Percentiles rank a stretch among this genome's conserved stretches.
Conservation (phyloP, 2,888 invertebrate genomes). For the Lymantria monacha region DNA sequence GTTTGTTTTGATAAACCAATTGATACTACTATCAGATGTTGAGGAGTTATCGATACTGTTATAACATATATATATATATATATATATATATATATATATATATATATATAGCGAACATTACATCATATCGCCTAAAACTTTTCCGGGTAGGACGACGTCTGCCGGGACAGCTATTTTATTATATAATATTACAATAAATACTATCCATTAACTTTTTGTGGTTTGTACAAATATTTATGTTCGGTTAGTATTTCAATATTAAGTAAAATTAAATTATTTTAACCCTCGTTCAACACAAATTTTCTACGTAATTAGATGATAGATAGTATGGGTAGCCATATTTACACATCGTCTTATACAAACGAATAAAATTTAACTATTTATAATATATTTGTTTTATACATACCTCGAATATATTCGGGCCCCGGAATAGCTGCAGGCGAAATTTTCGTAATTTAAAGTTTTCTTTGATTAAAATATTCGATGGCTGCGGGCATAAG, state of each 20-base stretch:
- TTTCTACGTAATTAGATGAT: too few species aligned
- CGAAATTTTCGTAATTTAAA: conserved; percentile 36
- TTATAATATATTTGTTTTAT: conserved; percentile 39
- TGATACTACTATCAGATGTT: conserved; percentile 8
- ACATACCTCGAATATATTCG: conserved; percentile 26
- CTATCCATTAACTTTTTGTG: not conserved
- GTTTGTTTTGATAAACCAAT: conserved; percentile 30
- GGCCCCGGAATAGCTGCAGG: conserved; percentile 21
- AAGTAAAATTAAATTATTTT: too few species aligned
- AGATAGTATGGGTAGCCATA: conserved; percentile 21
- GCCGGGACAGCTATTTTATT: too few species aligned
- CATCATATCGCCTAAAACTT: too few species aligned
- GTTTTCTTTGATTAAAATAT: conserved; percentile 35
- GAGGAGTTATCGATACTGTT: not conserved
- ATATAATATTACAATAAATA: not conserved
- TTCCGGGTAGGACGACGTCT: too few species aligned
- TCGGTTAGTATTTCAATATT: too few species aligned
- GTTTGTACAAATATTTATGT: too few species aligned
- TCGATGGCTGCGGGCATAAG: conserved; percentile 8
- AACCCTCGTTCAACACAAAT: too few species aligned
- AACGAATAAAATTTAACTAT: conserved; percentile 39
- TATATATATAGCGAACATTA: too few species aligned
- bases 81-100: too few species aligned
- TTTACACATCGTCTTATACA: conserved; percentile 22
- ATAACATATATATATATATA: too few species aligned